These are phyloP conservation scores for Etheostoma perlongum DNA, from an alignment of 2,797 vertebrate genomes.

Conservation along the genomic window DNA sequence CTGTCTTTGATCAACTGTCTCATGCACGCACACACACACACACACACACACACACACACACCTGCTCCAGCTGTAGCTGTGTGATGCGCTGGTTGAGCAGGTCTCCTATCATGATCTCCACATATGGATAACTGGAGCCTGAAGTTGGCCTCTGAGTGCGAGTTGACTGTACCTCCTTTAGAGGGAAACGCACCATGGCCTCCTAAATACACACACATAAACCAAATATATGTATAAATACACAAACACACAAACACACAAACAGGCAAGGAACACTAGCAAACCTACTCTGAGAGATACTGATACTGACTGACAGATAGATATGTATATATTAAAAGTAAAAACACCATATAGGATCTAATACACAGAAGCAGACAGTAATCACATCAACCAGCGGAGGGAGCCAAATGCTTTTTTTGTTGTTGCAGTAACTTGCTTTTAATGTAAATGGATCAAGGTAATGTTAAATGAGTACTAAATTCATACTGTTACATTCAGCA, in stretches of 20 bases:
- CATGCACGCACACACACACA: no score
- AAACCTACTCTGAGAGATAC: neutral
- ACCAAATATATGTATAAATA: neutral
- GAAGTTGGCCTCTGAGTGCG: slow-evolving; percentile 91
- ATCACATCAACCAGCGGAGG: slow-evolving; percentile 50
- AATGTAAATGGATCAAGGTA: neutral
- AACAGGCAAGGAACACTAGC: neutral
- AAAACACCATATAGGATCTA: neutral
- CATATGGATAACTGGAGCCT: slow-evolving; percentile 94
- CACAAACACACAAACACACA: slow-evolving; percentile 1
- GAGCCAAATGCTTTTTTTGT: slow-evolving; percentile 26
- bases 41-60: slow-evolving; percentile 55
- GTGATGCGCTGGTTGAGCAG: slow-evolving; percentile 89
- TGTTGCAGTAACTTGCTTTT: neutral
- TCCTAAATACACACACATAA: slow-evolving; percentile 82
- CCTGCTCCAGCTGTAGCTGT: slow-evolving; percentile 97
- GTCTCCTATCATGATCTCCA: slow-evolving; percentile 93
- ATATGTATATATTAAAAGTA: neutral
- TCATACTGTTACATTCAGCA: neutral
- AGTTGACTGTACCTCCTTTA: slow-evolving; percentile 95
- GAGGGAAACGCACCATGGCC: slow-evolving; percentile 88
- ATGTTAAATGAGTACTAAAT: slow-evolving; percentile 14
- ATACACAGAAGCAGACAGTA: neutral
- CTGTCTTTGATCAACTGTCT: neutral
- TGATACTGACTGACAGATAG: neutral